Conservation (phyloP, 2,113 vertebrate genomes). For the Pagrus major region DNA sequence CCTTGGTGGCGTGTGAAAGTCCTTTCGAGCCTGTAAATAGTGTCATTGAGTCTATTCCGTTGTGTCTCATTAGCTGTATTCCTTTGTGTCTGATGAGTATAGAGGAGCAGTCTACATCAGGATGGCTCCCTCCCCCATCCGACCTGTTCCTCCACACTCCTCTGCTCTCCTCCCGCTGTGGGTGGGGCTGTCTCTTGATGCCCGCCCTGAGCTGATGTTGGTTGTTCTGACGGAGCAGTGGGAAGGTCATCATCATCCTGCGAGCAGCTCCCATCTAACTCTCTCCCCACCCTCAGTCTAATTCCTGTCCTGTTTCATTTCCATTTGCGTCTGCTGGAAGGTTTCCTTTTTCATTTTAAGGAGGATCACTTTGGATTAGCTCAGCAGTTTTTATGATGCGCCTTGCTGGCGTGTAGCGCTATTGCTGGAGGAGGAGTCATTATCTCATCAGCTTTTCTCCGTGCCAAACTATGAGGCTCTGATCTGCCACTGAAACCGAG, state of each 20-base stretch:
- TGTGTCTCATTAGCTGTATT: conserved; percentile 42
- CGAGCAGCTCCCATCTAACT: conserved; percentile 34
- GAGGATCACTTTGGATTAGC: conserved; percentile 42
- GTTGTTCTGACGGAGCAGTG: conserved; percentile 58
- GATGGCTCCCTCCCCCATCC: conserved; percentile 66
- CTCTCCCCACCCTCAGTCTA: conserved; percentile 22
- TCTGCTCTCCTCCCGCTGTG: conserved; percentile 60
- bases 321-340: neutral
- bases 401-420: conserved; percentile 33
- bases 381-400: conserved; percentile 36
- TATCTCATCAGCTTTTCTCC: conserved; percentile 63
- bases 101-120: conserved; percentile 55
- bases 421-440: conserved; percentile 57
- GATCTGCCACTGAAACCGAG: conserved; percentile 65
- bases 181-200: conserved; percentile 69
- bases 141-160: conserved; percentile 49
- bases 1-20: neutral
- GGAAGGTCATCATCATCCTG: conserved; percentile 74
- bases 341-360: conserved; percentile 30
- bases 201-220: conserved; percentile 60
- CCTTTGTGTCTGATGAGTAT: conserved; percentile 62
- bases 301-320: conserved; percentile 27
- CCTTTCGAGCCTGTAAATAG: conserved; percentile 5
- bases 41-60: conserved; percentile 4
- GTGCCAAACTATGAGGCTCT: conserved; percentile 67